A percentile compares a stretch with the other conserved stretches of the same genome.
Conservation (phyloP, 1,140 invertebrate species). For the Bombus waltoni region DNA sequence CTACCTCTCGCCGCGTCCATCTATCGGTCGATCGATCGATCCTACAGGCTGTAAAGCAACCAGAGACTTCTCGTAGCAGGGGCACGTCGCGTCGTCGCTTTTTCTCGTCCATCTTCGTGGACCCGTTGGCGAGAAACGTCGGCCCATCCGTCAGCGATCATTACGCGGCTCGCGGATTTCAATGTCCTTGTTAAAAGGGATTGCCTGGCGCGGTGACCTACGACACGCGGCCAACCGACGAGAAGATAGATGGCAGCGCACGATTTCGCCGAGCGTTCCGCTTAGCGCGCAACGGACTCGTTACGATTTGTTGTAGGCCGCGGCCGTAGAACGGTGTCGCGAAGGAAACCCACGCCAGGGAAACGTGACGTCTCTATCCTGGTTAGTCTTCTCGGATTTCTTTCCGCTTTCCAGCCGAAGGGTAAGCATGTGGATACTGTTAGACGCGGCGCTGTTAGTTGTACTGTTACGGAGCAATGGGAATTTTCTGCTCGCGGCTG, state of each 20-base stretch:
- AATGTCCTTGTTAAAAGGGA: slow-evolving; percentile 48
- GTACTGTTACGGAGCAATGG: neutral
- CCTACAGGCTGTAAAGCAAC: slow-evolving; percentile 1
- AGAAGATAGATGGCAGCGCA: slow-evolving; percentile 43
- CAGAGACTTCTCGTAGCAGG: neutral
- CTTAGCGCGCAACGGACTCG: neutral
- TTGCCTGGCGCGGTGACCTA: slow-evolving; percentile 29
- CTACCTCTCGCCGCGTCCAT: slow-evolving; percentile 42
- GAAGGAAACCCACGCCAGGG: neutral
- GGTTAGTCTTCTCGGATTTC: neutral
- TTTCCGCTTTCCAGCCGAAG: neutral
- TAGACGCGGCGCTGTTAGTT: neutral
- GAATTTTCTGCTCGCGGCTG: neutral
- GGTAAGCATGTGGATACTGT: neutral
- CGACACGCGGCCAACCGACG: slow-evolving; percentile 25
- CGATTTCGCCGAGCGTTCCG: slow-evolving; percentile 16
- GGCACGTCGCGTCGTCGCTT: slow-evolving; percentile 6
- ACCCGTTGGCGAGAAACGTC: neutral
- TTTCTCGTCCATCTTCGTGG: slow-evolving; percentile 10
- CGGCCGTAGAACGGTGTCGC: slow-evolving; percentile 4
- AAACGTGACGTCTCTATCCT: slow-evolving; percentile 23
- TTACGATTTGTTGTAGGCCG: slow-evolving; percentile 33
- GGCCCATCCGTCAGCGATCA: slow-evolving; percentile 64
- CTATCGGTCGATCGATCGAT: slow-evolving; percentile 30
- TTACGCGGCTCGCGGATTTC: slow-evolving; percentile 58